These are phyloP conservation scores for Seira sanloemensis DNA, from an alignment of 2,888 invertebrate species.

Conservation along the genomic window DNA sequence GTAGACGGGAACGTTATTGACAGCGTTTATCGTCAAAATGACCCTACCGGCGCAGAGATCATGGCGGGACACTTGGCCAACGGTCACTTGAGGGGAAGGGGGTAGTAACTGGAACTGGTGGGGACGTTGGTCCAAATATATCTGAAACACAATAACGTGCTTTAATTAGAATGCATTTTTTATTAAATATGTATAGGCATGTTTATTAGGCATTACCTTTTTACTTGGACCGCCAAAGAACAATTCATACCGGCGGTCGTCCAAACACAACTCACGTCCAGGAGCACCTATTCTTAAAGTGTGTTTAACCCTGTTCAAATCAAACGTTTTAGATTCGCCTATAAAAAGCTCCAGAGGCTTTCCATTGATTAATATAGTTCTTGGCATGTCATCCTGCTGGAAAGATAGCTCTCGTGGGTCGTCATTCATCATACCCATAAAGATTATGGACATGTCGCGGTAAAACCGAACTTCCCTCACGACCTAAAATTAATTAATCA, in stretches of 20 bases:
- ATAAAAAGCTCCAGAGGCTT: slow-evolving; percentile 81
- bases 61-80: slow-evolving; percentile 85
- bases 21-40: slow-evolving; percentile 88
- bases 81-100: slow-evolving; percentile 94
- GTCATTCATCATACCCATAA: slow-evolving; percentile 64
- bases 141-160: slow-evolving; percentile 76
- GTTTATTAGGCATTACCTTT: slow-evolving; percentile 78
- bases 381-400: slow-evolving; percentile 83
- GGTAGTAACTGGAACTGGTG: slow-evolving; percentile 90
- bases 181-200: not conserved
- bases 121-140: slow-evolving; percentile 83
- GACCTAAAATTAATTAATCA: slow-evolving; percentile 45
- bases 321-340: slow-evolving; percentile 84
- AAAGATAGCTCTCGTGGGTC: slow-evolving; percentile 88
- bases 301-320: slow-evolving; percentile 84
- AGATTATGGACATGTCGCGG: slow-evolving; percentile 87
- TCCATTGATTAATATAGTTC: slow-evolving; percentile 86
- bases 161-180: not conserved
- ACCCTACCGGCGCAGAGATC: slow-evolving; percentile 92
- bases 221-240: slow-evolving; percentile 93
- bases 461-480: slow-evolving; percentile 83
- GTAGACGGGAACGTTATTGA: slow-evolving; percentile 86
- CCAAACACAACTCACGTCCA: slow-evolving; percentile 92
- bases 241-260: slow-evolving; percentile 92
- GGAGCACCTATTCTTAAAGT: slow-evolving; percentile 89